phyloP scores from a whole-genome alignment of 2,797 vertebrate species.

The Oophaga sylvatica region DNA sequence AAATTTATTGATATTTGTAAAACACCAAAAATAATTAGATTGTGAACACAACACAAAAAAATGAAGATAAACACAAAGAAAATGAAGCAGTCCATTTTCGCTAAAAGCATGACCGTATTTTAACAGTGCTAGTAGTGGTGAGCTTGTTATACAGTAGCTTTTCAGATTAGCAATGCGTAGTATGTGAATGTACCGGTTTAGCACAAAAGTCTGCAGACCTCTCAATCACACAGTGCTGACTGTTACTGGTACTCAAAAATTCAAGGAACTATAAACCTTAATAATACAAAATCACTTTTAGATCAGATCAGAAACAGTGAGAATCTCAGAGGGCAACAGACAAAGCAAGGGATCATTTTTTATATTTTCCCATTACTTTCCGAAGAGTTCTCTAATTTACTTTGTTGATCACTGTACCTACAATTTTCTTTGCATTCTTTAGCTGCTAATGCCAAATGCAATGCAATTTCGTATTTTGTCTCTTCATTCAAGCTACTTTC shows the following conservation, averaged over 20 bases:
- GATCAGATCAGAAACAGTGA: background rate
- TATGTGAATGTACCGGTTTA: background rate
- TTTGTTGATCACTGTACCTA: background rate
- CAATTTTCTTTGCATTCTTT: background rate
- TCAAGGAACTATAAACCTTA: background rate
- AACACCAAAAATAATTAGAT: background rate
- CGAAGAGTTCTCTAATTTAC: background rate
- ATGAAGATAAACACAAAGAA: constrained; percentile 10
- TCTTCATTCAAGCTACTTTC: background rate
- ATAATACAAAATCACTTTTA: background rate
- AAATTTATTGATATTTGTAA: constrained; percentile 28
- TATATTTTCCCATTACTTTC: background rate
- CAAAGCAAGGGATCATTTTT: background rate
- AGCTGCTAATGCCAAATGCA: background rate
- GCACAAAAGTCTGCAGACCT: background rate
- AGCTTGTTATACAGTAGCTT: background rate
- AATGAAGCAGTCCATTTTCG: background rate
- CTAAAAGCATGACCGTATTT: background rate
- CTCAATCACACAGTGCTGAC: background rate
- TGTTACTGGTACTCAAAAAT: background rate
- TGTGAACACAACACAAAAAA: constrained; percentile 6
- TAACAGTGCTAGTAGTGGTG: background rate
- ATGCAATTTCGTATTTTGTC: background rate
- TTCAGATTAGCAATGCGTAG: background rate
- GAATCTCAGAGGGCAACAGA: background rate